phyloP scores from a whole-genome alignment of 1,140 invertebrate species.

The Apis florea region DNA sequence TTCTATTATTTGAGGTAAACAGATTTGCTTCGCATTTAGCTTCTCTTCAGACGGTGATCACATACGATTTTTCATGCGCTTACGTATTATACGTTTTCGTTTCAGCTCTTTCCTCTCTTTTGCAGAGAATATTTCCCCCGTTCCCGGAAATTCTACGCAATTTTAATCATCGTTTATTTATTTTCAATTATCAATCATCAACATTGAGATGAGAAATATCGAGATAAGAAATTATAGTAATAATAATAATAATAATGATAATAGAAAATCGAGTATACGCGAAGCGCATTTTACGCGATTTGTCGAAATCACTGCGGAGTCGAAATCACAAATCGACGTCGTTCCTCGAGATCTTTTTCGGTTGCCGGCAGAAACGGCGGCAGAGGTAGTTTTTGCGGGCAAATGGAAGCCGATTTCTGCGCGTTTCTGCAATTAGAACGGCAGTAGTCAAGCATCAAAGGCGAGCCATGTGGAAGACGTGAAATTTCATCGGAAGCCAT shows the following conservation, averaged over 20 bases:
- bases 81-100: slow-evolving; percentile 9
- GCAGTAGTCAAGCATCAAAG: slow-evolving; percentile 67
- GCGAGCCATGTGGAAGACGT: slow-evolving; percentile 68
- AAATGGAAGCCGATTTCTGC: slow-evolving; percentile 56
- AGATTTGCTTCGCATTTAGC: slow-evolving; percentile 71
- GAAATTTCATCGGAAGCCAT: slow-evolving; percentile 77
- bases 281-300: neutral
- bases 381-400: slow-evolving; percentile 41
- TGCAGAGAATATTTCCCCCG: neutral
- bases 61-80: neutral
- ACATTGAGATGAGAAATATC: no score
- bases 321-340: neutral
- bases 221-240: slow-evolving; percentile 1
- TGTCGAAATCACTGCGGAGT: neutral
- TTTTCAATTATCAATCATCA: no score
- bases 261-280: neutral
- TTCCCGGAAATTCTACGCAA: no score
- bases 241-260: no score
- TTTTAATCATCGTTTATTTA: no score
- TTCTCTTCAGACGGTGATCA: slow-evolving; percentile 67
- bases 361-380: neutral
- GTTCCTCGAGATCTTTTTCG: neutral
- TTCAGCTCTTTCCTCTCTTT: neutral
- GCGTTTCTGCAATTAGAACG: slow-evolving; percentile 70
- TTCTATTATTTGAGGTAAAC: slow-evolving; percentile 77